Base-by-base conservation (phyloP, 2,888 invertebrate species). In the Nomada hirtipes region DNA sequence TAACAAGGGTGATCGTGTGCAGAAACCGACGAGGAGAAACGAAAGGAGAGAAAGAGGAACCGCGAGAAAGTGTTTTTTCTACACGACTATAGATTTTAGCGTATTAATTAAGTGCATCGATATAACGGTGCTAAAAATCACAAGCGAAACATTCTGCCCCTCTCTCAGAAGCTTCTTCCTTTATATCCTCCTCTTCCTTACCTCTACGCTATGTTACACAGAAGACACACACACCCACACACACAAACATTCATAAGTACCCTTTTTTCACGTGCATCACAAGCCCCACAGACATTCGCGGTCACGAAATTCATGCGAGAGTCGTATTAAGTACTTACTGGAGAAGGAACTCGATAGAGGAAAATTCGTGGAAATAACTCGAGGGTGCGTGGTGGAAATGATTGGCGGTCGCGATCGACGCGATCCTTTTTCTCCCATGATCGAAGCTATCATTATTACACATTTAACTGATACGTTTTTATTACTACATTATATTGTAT, bases 401-500 rank as follows among this genome's bases (percentile, higher is more conserved):
- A 84, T 79, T 78, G 84, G 80, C 86, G 86, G 76, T 82, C 82
- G 77, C 86, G 70, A 47, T 67, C 82, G 72, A 86, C 82, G 87
- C 80, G 75, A 85, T 78, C 81, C 74, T 83, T 65, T 83, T 29
- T 26, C 79, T 82, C 87, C 84, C 78, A 85, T 86, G 89, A 89
- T 90, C 88, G 91, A 89, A 91, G 90, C 91, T 92, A 91, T 89
- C 90, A 92, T 91, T 91, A 91, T 91, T 91, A 90, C 83, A 89
- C 79, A 88, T 90, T 88, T 90, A 90, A 91, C 89, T 89, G 88
- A 90, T 91, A 90, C 85, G 87, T 91, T 92, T 92, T 91, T 92
- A 91, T 92, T 92, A 92, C 89, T 89, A 91, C 91, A 91, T 91
- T 92, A 92, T 93, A 93, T 92, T 94, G 92, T 93, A 93, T 93